These are phyloP conservation scores for Tribolium castaneum DNA, from an alignment of 1,140 invertebrate genomes.

Conservation along the genomic window DNA sequence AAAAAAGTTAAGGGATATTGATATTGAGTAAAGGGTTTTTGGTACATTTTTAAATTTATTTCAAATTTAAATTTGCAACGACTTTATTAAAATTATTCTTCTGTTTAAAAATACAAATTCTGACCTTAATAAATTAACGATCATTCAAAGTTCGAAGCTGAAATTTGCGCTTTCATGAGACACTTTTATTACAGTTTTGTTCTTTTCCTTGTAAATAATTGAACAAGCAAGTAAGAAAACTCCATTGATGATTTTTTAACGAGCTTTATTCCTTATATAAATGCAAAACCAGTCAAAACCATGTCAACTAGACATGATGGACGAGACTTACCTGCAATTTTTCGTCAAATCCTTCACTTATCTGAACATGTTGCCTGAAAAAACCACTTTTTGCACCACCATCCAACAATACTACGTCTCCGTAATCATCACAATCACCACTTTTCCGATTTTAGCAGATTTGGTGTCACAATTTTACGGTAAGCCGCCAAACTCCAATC, in stretches of 20 bases:
- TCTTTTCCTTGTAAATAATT: too few relatives aligned
- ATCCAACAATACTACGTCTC: slow-evolving; percentile 15
- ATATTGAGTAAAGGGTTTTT: too few relatives aligned
- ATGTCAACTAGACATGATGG: not conserved
- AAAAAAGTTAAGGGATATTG: too few relatives aligned
- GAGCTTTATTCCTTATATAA: not conserved
- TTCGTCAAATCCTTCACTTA: slow-evolving; percentile 11
- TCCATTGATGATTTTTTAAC: not conserved
- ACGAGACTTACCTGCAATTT: slow-evolving; percentile 14
- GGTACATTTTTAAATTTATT: too few relatives aligned
- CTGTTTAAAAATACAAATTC: too few relatives aligned
- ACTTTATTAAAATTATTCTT: too few relatives aligned
- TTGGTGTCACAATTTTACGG: not conserved
- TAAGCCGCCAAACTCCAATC: not conserved
- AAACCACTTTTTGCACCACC: not conserved
- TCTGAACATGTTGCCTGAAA: slow-evolving; percentile 23
- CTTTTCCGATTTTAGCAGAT: slow-evolving; percentile 17
- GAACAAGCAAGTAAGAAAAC: too few relatives aligned
- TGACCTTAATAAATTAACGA: too few relatives aligned
- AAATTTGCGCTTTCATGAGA: too few relatives aligned
- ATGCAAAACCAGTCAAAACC: not conserved
- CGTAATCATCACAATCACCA: not conserved
- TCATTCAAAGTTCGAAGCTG: too few relatives aligned
- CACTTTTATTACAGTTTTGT: too few relatives aligned
- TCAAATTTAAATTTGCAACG: too few relatives aligned